Evolutionary conservation across 2,113 vertebrate species (phyloP).

Genomic region (Cheirogaleus medius): DNA sequence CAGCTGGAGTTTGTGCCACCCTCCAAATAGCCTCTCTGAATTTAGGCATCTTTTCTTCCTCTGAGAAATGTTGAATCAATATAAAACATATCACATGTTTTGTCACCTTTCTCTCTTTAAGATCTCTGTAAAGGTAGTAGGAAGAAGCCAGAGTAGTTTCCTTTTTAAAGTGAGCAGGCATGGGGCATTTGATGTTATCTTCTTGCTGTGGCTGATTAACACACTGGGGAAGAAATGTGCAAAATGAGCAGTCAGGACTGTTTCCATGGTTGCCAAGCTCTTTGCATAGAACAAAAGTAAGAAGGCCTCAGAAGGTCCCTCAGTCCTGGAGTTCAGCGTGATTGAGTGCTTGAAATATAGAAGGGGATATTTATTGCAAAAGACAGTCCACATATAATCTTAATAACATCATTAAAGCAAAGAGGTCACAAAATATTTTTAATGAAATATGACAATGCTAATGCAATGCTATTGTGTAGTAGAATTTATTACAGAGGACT

Average conservation of each 20-base stretch:
- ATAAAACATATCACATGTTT: background rate
- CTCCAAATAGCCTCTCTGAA: slow-evolving; percentile 33
- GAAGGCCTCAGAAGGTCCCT: background rate
- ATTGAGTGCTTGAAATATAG: background rate
- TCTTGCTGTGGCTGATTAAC: slow-evolving; percentile 51
- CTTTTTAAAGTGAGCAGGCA: slow-evolving; percentile 27
- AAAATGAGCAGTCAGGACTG: slow-evolving; percentile 53
- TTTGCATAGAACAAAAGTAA: background rate
- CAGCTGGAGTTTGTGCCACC: background rate
- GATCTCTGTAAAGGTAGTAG: background rate
- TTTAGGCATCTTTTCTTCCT: background rate
- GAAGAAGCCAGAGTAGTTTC: background rate
- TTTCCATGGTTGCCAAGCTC: slow-evolving; percentile 66
- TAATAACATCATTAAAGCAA: background rate
- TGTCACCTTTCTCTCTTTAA: slow-evolving; percentile 24
- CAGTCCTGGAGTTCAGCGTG: background rate
- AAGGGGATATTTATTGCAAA: background rate
- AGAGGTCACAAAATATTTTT: background rate
- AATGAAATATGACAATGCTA: background rate
- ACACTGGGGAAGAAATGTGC: slow-evolving; percentile 48
- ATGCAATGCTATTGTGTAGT: background rate
- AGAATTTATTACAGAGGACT: background rate
- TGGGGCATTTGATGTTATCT: background rate
- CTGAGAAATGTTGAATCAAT: slow-evolving; percentile 4
- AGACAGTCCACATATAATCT: background rate